These are phyloP conservation scores for Ochropleura plecta DNA, from an alignment of 2,888 invertebrate genomes.

Conservation along the genomic window DNA sequence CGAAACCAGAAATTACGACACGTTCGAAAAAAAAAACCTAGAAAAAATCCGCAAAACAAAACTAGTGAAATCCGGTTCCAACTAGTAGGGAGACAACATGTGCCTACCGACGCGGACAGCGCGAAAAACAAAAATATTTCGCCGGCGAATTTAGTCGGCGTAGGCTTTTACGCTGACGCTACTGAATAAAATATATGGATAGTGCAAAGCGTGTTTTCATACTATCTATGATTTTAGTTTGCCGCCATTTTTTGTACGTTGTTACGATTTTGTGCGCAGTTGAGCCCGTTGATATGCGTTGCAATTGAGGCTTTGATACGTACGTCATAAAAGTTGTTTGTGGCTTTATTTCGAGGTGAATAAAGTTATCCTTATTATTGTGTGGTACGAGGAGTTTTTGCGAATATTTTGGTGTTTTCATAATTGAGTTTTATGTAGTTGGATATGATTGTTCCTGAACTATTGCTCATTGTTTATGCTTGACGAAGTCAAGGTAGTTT, in stretches of 20 bases:
- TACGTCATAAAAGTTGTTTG: slow-evolving; percentile 35
- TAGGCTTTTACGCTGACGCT: slow-evolving; percentile 71
- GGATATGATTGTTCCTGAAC: not conserved
- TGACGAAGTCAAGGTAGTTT: not conserved
- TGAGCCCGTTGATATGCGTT: slow-evolving; percentile 51
- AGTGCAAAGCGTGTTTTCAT: slow-evolving; percentile 67
- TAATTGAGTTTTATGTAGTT: not conserved
- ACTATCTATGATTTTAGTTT: slow-evolving; percentile 69
- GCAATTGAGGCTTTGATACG: slow-evolving; percentile 51
- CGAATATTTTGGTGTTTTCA: not conserved
- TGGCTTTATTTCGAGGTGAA: slow-evolving; percentile 34
- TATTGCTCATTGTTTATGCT: not conserved
- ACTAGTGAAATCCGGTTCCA: slow-evolving; percentile 67
- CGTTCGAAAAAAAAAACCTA: slow-evolving; percentile 52
- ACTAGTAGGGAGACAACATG: slow-evolving; percentile 71
- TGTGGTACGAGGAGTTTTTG: not conserved
- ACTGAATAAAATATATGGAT: slow-evolving; percentile 78
- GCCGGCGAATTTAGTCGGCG: slow-evolving; percentile 66
- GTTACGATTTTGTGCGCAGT: slow-evolving; percentile 61
- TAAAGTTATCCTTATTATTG: slow-evolving; percentile 15
- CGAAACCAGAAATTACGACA: slow-evolving; percentile 66
- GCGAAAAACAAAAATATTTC: slow-evolving; percentile 69
- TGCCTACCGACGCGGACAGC: slow-evolving; percentile 69
- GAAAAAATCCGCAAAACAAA: slow-evolving; percentile 65
- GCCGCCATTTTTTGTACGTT: slow-evolving; percentile 54